A percentile compares a stretch with the other conserved stretches of the same genome.
phyloP scores from a whole-genome alignment of 1,140 invertebrate species.

The Drosophila cardini region DNA sequence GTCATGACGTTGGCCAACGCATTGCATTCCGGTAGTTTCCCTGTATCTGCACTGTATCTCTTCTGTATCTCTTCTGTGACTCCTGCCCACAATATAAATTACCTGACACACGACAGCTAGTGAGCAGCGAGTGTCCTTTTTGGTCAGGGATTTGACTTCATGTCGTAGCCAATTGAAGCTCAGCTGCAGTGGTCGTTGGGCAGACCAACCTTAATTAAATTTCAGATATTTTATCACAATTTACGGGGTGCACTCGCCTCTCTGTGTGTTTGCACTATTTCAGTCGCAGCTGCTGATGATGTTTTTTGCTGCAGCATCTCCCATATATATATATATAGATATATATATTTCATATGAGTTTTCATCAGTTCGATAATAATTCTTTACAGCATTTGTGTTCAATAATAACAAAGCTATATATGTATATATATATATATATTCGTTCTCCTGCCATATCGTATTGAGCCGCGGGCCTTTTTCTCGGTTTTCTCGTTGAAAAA shows the following conservation, averaged over 20 bases:
- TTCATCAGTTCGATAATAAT: conserved; percentile 45
- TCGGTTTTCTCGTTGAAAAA: conserved; percentile 50
- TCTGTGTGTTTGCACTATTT: not conserved
- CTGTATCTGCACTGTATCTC: not conserved
- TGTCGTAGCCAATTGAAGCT: conserved; percentile 58
- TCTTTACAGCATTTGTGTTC: conserved; percentile 20
- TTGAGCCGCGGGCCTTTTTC: conserved; percentile 59
- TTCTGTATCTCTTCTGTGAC: conserved; percentile 1
- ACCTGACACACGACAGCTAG: conserved; percentile 49
- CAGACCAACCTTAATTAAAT: conserved; percentile 69
- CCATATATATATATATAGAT: too few relatives aligned
- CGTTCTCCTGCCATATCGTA: conserved; percentile 52
- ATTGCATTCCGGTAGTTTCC: not conserved
- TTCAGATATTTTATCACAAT: conserved; percentile 78
- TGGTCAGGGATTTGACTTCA: conserved; percentile 36
- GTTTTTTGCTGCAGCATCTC: not conserved
- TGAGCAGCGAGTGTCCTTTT: conserved; percentile 16
- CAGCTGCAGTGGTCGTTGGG: conserved; percentile 39
- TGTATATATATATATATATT: not conserved
- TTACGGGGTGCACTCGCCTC: conserved; percentile 51
- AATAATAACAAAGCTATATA: conserved; percentile 54
- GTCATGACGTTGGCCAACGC: conserved; percentile 26
- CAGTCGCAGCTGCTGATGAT: not conserved
- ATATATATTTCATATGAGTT: conserved; percentile 17
- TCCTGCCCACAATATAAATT: conserved; percentile 75